Evolutionary conservation across 2,888 invertebrate genomes (phyloP), one percentile per base, ranked within the genome.

Genomic region (Euclidia mi): DNA sequence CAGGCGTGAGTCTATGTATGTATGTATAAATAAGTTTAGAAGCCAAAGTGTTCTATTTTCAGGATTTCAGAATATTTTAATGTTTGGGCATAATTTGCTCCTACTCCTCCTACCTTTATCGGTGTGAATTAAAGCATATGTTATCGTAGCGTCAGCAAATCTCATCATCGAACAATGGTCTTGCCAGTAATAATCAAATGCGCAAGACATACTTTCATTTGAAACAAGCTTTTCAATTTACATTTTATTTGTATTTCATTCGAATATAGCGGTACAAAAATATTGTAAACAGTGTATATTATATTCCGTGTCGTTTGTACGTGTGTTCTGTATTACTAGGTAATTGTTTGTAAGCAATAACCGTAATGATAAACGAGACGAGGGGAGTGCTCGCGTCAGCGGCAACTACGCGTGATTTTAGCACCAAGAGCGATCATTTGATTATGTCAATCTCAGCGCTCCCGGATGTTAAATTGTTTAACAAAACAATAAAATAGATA

Each of bases 291-390:
- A 49, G 64, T 56, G 58, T 47, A 72, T 67, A 3, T 6, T 25
- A 12, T 10, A 15, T 48, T 31, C 40, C 25, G 34, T 53, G 45
- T 34, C 29, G 34, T 14, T 29, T 6, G 12, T 45, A 42, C 35
- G 50, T 38, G 18, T 18, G 12, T 31, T 42, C 15, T 41, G 37
- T 25, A 44, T 40, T 53, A 38, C 29, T 31, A 53, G 14, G 25
- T 63, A 56, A 72, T 65, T 72, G 64, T 69, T 72, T 64, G 52
- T 46, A 57, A 67, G 59, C 55, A 55, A 72, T 66, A 63, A 73
- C 55, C 58, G 51, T 61, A 55, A 74, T 81, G 80, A 79, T 74
- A 78, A 82, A 84, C 77, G 75, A 71, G 70, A 58, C 38, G 49
- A 35, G 51, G 57, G 66, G 63, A 63, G 60, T 51, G 52, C 17